Conservation (phyloP, 2,888 invertebrate species). For the Nephrotoma appendiculata region DNA sequence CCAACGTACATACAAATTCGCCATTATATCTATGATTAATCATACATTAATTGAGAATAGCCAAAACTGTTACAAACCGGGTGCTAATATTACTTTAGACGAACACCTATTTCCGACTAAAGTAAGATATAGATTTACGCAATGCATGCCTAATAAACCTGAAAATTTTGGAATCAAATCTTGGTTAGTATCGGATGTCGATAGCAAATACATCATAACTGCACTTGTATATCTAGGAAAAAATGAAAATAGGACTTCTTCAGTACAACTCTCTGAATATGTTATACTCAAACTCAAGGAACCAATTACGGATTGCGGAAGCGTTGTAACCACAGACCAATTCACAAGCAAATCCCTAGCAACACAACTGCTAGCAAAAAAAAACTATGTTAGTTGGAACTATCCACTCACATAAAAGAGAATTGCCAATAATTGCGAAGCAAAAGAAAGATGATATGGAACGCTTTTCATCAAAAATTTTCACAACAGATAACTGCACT, state of each 20-base stretch:
- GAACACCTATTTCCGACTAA: no score
- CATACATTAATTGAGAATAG: no score
- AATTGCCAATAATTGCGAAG: conserved; percentile 10
- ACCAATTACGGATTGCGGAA: conserved; percentile 14
- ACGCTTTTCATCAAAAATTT: neutral
- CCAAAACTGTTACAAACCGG: no score
- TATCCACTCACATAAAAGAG: conserved; percentile 14
- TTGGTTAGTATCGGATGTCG: neutral
- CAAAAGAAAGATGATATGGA: conserved; percentile 5
- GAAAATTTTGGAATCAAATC: neutral
- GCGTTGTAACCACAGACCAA: conserved; percentile 15
- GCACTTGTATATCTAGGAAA: no score
- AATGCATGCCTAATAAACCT: neutral
- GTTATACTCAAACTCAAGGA: conserved; percentile 18
- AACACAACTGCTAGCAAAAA: conserved; percentile 10
- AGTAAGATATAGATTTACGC: no score
- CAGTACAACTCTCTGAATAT: conserved; percentile 14
- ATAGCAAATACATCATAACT: no score
- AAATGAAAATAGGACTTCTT: conserved; percentile 12
- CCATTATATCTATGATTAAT: no score
- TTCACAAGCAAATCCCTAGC: conserved; percentile 11
- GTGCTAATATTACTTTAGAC: no score
- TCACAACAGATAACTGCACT: neutral
- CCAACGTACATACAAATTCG: no score
- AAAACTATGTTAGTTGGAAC: conserved; percentile 17